Evolutionary conservation across 92 coral and sea anemone species (phyloP), one percentile per base, ranked within the genome.

Genomic region (Siderastrea radians): DNA sequence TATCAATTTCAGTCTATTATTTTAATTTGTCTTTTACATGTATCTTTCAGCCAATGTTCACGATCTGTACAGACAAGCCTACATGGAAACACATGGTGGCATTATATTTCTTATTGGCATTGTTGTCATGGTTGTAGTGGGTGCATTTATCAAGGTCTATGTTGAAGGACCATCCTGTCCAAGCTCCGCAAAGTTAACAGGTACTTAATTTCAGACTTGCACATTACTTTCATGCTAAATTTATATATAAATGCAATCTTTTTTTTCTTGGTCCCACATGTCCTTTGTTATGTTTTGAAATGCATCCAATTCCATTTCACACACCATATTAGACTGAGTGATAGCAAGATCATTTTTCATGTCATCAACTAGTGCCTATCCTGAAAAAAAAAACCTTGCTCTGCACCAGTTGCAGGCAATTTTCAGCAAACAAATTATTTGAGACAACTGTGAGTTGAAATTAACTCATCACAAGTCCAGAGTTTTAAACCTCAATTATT

Each of bases 101-200:
- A 62, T 86, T 46, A 50, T 74, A 6, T 52, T 93, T 45, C 57
- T 90, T 12, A 10, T 77, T 43, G 84, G 71, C 15, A 90, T 93
- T 51, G 17, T 79, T 48, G 9, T 65, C 10, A 6, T 61, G 7
- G 89, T 86, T 12, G 59, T 90, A 10, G 68, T 81, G 14, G 93
- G 91, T 17, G 65, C 68, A 43, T 49, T 72, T 16, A 58, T 59
- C 44, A 90, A 77, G 66, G 76, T 90, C 6, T 60, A 76, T 59
- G 90, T 86, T 90, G 86, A 82, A 80, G 95, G 95, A 11, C 82
- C 91, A 58, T 82, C 73, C 58, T 90, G 88, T 72, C 79, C 87
- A 51, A 90, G 95, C 53, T 68, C 62, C 43, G 89, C 74, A 49
- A 93, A 93, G 85, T 71, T 93, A 2, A 74, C 79, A 75, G 95